These are phyloP conservation scores for Hephaestus fuliginosus DNA, from an alignment of 2,797 vertebrate genomes.

Conservation along the genomic window DNA sequence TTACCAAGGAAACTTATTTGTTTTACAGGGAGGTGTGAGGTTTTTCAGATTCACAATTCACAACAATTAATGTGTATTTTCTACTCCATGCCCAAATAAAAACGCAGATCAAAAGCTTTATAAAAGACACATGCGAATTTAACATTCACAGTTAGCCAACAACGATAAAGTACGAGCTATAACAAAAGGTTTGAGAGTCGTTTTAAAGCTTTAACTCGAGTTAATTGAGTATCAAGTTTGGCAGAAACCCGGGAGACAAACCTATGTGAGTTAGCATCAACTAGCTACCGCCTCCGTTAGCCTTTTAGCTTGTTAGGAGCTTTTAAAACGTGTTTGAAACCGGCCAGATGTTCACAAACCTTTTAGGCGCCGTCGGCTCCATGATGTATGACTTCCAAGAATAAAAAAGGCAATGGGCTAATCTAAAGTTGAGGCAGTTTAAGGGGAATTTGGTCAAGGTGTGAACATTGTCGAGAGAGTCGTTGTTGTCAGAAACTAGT, in stretches of 20 bases:
- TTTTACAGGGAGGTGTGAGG: neutral
- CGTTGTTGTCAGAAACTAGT: constrained; percentile 78
- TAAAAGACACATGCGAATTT: neutral
- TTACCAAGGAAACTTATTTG: neutral
- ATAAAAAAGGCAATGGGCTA: neutral
- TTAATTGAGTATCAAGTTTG: constrained; percentile 6
- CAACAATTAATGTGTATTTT: neutral
- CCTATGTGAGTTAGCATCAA: constrained; percentile 44
- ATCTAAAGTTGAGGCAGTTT: neutral
- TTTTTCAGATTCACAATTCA: neutral
- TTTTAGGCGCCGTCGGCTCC: constrained; percentile 83
- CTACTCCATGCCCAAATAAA: neutral
- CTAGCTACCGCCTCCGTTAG: constrained; percentile 56
- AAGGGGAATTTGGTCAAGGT: constrained; percentile 33
- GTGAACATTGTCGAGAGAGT: constrained; percentile 71
- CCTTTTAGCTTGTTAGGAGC: constrained; percentile 33
- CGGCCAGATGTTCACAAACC: constrained; percentile 61
- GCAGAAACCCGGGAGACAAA: constrained; percentile 31
- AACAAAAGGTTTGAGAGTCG: accelerated
- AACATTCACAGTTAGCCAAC: neutral
- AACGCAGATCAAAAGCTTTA: neutral
- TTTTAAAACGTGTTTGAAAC: constrained; percentile 16
- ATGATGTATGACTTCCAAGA: constrained; percentile 48
- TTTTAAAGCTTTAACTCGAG: neutral
- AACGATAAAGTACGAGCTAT: accelerated